Base-by-base conservation (phyloP, 2,113 vertebrate genomes). In the Chloebia gouldiae region DNA sequence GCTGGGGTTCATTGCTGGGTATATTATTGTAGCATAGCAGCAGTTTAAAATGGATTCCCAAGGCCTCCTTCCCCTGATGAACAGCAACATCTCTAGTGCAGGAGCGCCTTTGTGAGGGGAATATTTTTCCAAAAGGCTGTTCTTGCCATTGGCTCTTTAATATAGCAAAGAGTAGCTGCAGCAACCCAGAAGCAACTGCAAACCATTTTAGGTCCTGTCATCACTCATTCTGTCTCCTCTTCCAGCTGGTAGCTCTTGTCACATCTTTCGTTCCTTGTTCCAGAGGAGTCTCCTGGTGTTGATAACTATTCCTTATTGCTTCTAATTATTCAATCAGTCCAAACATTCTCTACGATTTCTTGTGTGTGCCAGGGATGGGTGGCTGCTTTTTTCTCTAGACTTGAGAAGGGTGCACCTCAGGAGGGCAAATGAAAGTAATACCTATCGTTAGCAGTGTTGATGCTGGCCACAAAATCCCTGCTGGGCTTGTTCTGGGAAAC, bases 201-300 rank as follows among this genome's bases (percentile, higher is more conserved):
- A 95, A 76, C 76, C 90, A 91, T 94, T 96, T 93, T 96, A 83
- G 64, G 30, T 88, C 83, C 76, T 93, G 92, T 96, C 96, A 96
- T 94, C 88, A 94, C 88, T 95, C 11, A 0, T 28, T 82, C 60
- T 90, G 68, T 51, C 90, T 93, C 72, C 53, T 89, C 49, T 91
- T 87, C 57, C 94, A 91, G 76, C 69, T 92, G 82, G 90, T 96
- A 95, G 82, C 68, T 94, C 70, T 73, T 82, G 72, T 77, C 90
- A 89, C 8, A 13, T 85, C 75, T 85, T 69, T 88, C 68, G 84
- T 81, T 69, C 71, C 69, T 77, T 70, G 47, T 73, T 93, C 45
- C 86, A 85, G 65, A 71, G 45, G 76, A 94, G 56, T 69, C 25
- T 83, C 60, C 5, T 31, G 13, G 57, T 28, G 25, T 72, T 83